A percentile compares a stretch with the other conserved stretches of the same genome.
These are phyloP conservation scores for Reinhardtius hippoglossoides DNA, from an alignment of 2,113 vertebrate genomes.

Conservation along the genomic window DNA sequence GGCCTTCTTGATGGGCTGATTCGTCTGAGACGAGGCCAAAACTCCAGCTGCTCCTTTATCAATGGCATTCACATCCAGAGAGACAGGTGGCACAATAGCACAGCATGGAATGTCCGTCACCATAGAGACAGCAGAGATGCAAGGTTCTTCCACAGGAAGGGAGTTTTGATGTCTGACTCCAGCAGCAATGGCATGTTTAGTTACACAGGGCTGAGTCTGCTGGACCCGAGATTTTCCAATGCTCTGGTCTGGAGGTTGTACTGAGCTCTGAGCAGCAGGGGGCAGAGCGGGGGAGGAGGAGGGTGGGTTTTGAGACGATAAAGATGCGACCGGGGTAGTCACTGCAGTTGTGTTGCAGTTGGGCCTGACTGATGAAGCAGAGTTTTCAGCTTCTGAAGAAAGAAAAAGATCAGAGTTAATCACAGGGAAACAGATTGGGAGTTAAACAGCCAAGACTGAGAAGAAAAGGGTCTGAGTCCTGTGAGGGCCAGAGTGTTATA, in stretches of 20 bases:
- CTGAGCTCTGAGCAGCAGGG: conserved; percentile 45
- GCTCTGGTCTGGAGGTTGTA: conserved; percentile 44
- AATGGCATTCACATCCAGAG: conserved; percentile 62
- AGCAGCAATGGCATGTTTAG: conserved; percentile 22
- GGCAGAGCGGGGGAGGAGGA: conserved; percentile 36
- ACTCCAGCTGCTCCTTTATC: conserved; percentile 42
- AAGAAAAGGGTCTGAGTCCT: conserved; percentile 26
- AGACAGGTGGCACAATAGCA: conserved; percentile 74
- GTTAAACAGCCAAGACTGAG: conserved; percentile 20
- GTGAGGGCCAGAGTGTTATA: conserved; percentile 66
- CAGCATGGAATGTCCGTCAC: conserved; percentile 82
- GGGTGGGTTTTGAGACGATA: conserved; percentile 57
- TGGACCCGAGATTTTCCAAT: conserved; percentile 55
- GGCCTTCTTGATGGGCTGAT: conserved; percentile 54
- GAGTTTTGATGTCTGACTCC: conserved; percentile 39
- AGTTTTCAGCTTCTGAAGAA: conserved; percentile 66
- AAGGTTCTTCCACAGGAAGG: conserved; percentile 71
- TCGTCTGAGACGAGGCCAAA: conserved; percentile 52
- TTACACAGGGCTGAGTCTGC: conserved; percentile 58
- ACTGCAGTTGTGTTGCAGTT: conserved; percentile 67
- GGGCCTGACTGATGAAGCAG: conserved; percentile 42
- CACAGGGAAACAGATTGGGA: conserved; percentile 24
- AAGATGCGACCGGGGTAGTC: conserved; percentile 67
- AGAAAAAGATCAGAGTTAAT: conserved; percentile 40
- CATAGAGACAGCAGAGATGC: conserved; percentile 69